Conservation (phyloP, 2,888 invertebrate genomes). For the Cephus pulcher region DNA sequence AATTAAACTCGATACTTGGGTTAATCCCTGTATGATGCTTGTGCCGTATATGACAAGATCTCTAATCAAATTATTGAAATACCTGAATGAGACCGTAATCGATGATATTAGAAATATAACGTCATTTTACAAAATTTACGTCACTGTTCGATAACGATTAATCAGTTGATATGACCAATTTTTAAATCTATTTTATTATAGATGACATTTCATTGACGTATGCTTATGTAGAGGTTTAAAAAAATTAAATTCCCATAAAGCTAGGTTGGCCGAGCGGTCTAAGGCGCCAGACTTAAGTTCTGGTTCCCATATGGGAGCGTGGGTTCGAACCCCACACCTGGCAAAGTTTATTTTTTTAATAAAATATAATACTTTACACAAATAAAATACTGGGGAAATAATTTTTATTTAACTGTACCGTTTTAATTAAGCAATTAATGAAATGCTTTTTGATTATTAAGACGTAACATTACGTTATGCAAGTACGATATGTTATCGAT, state of each 20-base stretch:
- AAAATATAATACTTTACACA: background rate
- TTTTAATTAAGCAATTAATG: background rate
- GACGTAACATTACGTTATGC: background rate
- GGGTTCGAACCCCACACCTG: conserved; percentile 80
- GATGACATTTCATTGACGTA: background rate
- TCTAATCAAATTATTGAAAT: background rate
- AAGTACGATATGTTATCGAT: background rate
- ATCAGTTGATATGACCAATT: background rate
- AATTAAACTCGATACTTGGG: background rate
- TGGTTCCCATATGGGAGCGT: conserved; percentile 76
- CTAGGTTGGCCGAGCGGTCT: conserved; percentile 79
- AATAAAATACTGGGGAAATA: background rate
- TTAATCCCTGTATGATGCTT: background rate
- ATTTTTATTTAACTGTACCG: background rate
- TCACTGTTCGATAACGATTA: background rate
- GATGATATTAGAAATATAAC: background rate
- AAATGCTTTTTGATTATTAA: background rate
- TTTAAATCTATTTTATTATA: background rate
- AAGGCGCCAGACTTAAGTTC: conserved; percentile 79
- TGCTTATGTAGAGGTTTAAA: background rate
- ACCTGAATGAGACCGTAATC: background rate
- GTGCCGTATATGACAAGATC: background rate
- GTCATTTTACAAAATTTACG: background rate
- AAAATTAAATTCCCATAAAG: conserved; percentile 36
- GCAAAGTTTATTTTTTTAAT: conserved; percentile 60